Evolutionary conservation across 1,140 invertebrate species (phyloP), one percentile per base, ranked within the genome.

Genomic region (Polyergus mexicanus): DNA sequence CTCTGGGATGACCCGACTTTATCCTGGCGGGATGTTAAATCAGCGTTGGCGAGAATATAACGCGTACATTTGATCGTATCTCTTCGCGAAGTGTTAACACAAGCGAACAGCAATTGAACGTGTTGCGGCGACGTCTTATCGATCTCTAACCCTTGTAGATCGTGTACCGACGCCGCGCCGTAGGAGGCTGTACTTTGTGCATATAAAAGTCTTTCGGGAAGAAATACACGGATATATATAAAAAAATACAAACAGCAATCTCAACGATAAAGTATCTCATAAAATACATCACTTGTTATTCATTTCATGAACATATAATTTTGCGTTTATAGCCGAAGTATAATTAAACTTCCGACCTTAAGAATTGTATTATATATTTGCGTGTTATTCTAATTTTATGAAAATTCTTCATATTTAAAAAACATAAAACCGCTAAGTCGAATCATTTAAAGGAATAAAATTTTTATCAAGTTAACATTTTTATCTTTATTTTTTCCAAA

Each of bases 71-170:
- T 32, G 76, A 80, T 80, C 44, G 13, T 69, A 80, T 80, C 76
- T 72, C 68, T 35, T 58, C 54, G 16, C 66, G 11, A 72, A 81
- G 78, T 72, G 78, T 81, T 81, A 81, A 81, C 66, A 54, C 78
- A 54, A 38, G 28, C 22, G 35, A 69, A 71, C 65, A 44, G 77
- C 41, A 71, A 81, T 47, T 1, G 77, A 71, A 54, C 51, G 35
- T 58, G 66, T 81, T 74, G 38, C 68, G 25, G 78, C 78, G 51
- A 58, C 35, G 78, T 58, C 66, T 83, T 83, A 83, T 83, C 78
- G 68, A 83, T 72, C 38, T 28, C 28, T 83, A 32, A 60, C 68
- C 68, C 78, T 72, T 72, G 78, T 74, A 74, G 68, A 74, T 74
- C 78, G 41, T 25, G 68, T 47, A 47, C 68, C 54, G 68, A 35